Evolutionary conservation across 2,888 invertebrate species (phyloP), one percentile per base, ranked within the genome.

Genomic region (Terebella lapidaria): DNA sequence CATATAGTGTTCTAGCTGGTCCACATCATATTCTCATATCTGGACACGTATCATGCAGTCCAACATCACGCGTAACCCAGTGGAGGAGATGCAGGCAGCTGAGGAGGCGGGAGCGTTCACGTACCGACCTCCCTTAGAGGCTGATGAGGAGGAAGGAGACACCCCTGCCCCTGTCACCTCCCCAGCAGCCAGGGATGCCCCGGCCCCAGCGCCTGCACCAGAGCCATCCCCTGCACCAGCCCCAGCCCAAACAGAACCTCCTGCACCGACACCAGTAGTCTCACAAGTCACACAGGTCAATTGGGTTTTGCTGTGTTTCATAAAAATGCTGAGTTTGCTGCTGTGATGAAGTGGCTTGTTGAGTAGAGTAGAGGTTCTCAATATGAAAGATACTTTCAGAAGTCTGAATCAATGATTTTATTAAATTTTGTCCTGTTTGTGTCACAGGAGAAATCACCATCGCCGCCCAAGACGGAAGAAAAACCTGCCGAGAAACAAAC

Each of bases 81-180:
- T 88, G 1, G 87, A 87, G 59, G 91, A 91, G 80, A 86, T 89
- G 86, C 81, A 84, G 70, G 83, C 82, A 15, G 86, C 86, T 0
- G 86, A 87, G 72, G 82, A 81, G 60, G 75, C 76, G 66, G 84
- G 86, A 28, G 73, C 76, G 54, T 84, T 86, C 75, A 75, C 80
- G 60, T 83, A 82, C 70, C 69, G 73, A 47, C 52, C 62, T 5
- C 55, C 46, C 18, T 22, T 10, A 18, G 54, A 35, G n/a, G n/a
- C 10, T 4, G 57, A 46, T 24, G 59, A 56, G 10, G 60, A 52
- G 35, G 63, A 58, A 47, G 49, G 52, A 5, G 24, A 49, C n/a
- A 20, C 3, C 56, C 42, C 45, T 45, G 47, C 58, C 2, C 54
- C 45, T 27, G n/a, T n/a, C n/a, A 25, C 56, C 22, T 45, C 56